phyloP scores from a whole-genome alignment of 2,113 vertebrate species.

The Tichodroma muraria region DNA sequence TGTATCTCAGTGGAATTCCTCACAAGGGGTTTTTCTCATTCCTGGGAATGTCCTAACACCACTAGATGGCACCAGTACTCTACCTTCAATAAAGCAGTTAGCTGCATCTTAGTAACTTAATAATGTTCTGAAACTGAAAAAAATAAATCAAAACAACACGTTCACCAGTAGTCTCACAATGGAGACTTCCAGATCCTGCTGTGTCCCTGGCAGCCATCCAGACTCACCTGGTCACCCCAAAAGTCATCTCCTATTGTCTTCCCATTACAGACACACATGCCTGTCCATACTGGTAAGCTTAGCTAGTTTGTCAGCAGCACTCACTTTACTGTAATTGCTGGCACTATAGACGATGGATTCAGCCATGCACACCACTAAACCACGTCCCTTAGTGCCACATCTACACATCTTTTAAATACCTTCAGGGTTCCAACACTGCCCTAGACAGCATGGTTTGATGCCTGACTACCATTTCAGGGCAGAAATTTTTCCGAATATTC shows the following conservation, averaged over 20 bases:
- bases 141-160: background rate
- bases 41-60: background rate
- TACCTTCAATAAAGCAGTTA: background rate
- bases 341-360: background rate
- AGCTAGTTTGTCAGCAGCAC: background rate
- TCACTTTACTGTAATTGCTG: background rate
- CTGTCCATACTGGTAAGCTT: too few species aligned
- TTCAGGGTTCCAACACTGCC: background rate
- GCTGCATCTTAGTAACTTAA: fast-evolving
- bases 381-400: background rate
- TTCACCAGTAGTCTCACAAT: background rate
- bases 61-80: background rate
- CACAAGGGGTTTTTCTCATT: fast-evolving
- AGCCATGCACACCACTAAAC: background rate
- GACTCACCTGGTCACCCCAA: background rate
- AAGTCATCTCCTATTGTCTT: background rate
- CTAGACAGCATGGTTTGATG: background rate
- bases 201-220: background rate
- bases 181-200: background rate
- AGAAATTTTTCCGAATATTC: background rate
- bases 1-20: background rate
- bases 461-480: background rate
- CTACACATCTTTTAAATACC: background rate
- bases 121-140: background rate
- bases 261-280: background rate